Percentiles rank a stretch among this genome's conserved stretches.
Evolutionary conservation across 2,888 invertebrate species (phyloP).

Genomic region (Oasisia sp.): DNA sequence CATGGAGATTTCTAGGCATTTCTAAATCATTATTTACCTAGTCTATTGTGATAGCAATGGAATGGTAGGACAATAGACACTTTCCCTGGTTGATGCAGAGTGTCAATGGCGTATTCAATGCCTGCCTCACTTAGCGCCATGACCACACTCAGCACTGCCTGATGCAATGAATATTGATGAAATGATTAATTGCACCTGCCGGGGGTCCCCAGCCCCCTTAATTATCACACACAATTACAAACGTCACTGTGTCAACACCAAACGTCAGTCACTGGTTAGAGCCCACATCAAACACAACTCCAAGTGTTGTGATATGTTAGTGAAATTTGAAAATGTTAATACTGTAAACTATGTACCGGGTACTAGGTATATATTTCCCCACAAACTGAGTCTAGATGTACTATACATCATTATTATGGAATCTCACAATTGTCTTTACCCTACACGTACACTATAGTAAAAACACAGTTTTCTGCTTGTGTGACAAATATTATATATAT

Average conservation of each 20-base stretch:
- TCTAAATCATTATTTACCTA: neutral
- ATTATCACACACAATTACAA: neutral
- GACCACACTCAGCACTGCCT: neutral
- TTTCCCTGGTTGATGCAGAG: neutral
- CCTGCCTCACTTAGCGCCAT: neutral
- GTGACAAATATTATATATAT: too few relatives aligned
- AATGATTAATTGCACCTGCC: neutral
- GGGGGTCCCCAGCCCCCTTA: neutral
- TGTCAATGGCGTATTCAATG: neutral
- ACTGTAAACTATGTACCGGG: neutral
- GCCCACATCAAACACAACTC: neutral
- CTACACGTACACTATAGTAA: too few relatives aligned
- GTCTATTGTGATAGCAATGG: neutral
- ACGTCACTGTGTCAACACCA: neutral
- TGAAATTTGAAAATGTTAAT: neutral
- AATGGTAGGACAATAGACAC: conserved; percentile 2
- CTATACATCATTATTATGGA: too few relatives aligned
- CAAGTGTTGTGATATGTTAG: neutral
- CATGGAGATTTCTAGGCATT: neutral
- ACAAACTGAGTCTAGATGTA: too few relatives aligned
- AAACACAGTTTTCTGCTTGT: too few relatives aligned
- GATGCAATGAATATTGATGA: neutral
- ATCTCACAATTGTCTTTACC: too few relatives aligned
- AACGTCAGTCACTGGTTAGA: neutral
- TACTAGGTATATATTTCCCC: too few relatives aligned